These are phyloP conservation scores for Campopleginae sp. DNA, from an alignment of 2,888 invertebrate genomes.

Conservation along the genomic window DNA sequence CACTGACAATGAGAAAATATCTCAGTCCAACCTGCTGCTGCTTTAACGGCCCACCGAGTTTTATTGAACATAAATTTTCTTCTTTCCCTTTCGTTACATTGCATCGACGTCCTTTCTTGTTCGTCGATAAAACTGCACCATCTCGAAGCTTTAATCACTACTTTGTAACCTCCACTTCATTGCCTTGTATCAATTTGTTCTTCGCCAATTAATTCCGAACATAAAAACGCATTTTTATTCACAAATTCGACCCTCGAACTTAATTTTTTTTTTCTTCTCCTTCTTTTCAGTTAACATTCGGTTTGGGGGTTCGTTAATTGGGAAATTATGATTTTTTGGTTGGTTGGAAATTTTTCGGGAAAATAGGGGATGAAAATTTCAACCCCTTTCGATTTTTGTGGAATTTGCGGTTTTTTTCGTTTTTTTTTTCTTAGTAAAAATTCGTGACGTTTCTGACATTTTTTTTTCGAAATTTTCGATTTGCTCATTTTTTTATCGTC, in stretches of 20 bases:
- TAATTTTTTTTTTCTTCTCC: too few relatives aligned
- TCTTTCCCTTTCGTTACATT: conserved; percentile 18
- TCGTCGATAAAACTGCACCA: conserved; percentile 30
- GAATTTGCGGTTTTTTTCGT: too few relatives aligned
- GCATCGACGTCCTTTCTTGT: conserved; percentile 11
- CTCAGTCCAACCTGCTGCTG: conserved; percentile 14
- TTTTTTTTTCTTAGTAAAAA: too few relatives aligned
- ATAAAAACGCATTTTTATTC: background rate
- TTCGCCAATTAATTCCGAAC: conserved; percentile 75
- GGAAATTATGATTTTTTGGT: too few relatives aligned
- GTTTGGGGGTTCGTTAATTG: too few relatives aligned
- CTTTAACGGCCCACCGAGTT: conserved; percentile 24
- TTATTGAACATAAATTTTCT: conserved; percentile 50
- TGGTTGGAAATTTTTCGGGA: too few relatives aligned
- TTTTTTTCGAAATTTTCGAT: too few relatives aligned
- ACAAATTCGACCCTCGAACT: too few relatives aligned
- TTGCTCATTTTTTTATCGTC: background rate
- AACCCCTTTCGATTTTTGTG: too few relatives aligned
- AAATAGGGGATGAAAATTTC: too few relatives aligned
- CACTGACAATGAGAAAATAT: conserved; percentile 49
- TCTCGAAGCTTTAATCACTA: conserved; percentile 49
- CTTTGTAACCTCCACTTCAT: conserved; percentile 54
- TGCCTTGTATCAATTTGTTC: conserved; percentile 70
- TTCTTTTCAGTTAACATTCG: too few relatives aligned
- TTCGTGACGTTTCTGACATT: too few relatives aligned